phyloP scores from a whole-genome alignment of 2,113 vertebrate genomes.

The Cromileptes altivelis region DNA sequence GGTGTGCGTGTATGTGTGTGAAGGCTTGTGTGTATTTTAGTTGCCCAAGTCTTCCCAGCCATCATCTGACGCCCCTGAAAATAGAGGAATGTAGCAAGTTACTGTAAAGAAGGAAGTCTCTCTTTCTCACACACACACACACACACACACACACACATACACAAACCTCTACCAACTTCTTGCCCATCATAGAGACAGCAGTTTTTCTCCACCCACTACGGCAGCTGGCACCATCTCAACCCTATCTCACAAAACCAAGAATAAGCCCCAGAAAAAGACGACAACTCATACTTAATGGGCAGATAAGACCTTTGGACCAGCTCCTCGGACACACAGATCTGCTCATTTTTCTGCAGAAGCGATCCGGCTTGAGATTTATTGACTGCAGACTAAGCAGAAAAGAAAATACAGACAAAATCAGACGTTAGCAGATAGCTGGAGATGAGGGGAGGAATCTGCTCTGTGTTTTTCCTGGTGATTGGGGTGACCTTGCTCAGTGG shows the following conservation, averaged over 20 bases:
- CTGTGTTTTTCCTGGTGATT: constrained; percentile 30
- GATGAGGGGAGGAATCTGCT: constrained; percentile 36
- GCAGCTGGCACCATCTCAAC: constrained; percentile 28
- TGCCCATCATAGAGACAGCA: constrained; percentile 30
- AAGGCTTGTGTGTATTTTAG: constrained; percentile 11
- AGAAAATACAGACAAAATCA: constrained; percentile 16
- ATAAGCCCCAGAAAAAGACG: constrained; percentile 31
- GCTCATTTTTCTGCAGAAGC: constrained; percentile 3
- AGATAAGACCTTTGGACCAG: constrained; percentile 38
- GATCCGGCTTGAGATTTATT: constrained; percentile 15
- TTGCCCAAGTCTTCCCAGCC: constrained; percentile 11
- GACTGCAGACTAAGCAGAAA: constrained; percentile 19
- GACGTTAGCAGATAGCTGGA: constrained; percentile 14
- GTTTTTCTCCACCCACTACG: constrained; percentile 45
- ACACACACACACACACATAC: background rate
- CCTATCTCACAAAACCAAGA: constrained; percentile 29
- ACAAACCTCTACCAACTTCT: constrained; percentile 37
- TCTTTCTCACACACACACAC: background rate
- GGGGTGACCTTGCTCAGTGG: constrained; percentile 40
- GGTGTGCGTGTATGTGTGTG: background rate
- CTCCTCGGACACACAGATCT: constrained; percentile 11
- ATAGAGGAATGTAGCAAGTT: constrained; percentile 75
- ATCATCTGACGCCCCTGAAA: constrained; percentile 48
- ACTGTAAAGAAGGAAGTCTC: constrained; percentile 59
- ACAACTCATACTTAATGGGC: constrained; percentile 28